Evolutionary conservation across 2,113 vertebrate genomes (phyloP).

Genomic region (Lycocorax pyrrhopterus): DNA sequence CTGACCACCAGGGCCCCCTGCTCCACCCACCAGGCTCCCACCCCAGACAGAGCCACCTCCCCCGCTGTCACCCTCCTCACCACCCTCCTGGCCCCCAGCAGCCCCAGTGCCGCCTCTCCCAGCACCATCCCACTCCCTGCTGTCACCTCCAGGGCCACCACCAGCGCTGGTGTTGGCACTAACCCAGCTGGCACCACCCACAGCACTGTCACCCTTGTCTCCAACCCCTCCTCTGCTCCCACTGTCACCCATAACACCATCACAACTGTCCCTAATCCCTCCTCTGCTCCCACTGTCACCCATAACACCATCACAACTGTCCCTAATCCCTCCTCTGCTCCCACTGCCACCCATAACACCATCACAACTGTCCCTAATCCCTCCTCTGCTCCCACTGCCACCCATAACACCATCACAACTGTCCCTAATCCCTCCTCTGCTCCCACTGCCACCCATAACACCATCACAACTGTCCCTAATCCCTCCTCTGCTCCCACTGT

Average conservation of each 20-base stretch:
- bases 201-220: background rate
- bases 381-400: background rate
- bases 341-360: background rate
- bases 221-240: background rate
- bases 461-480: background rate
- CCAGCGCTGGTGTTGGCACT: background rate
- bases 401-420: no score
- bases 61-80: background rate
- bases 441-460: background rate
- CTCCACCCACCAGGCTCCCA: background rate
- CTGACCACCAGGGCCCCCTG: background rate
- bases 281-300: background rate
- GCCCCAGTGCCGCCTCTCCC: background rate
- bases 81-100: background rate
- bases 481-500: background rate
- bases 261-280: background rate
- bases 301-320: no score
- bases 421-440: background rate
- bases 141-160: background rate
- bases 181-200: accelerated
- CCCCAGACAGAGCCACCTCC: background rate
- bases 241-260: background rate
- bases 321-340: background rate
- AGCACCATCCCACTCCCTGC: background rate
- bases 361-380: background rate